Evolutionary conservation across 2,113 vertebrate species (phyloP).

Genomic region (Sceloporus undulatus): DNA sequence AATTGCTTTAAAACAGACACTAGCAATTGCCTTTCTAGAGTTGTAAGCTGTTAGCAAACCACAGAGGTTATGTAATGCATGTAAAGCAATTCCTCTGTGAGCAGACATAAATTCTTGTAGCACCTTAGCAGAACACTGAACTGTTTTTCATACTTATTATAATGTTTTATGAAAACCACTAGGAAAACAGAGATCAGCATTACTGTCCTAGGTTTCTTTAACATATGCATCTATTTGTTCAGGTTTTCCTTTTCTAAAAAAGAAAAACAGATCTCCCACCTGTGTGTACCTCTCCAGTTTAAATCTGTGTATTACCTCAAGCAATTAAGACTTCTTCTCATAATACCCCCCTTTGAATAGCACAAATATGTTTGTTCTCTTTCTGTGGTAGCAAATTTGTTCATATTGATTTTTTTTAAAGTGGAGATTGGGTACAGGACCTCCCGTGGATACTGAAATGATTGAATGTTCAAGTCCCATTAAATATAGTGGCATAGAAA

Average conservation of each 20-base stretch:
- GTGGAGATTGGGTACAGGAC: background rate
- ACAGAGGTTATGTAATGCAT: conserved; percentile 1
- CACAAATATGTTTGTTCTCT: background rate
- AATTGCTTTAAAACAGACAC: conserved; percentile 51
- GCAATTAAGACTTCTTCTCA: background rate
- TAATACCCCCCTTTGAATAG: background rate
- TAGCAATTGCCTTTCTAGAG: background rate
- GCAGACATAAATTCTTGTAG: conserved; percentile 2
- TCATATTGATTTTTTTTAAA: background rate
- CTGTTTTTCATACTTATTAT: background rate
- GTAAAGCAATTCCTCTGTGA: conserved; percentile 32
- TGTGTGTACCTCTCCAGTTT: background rate
- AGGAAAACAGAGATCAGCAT: background rate
- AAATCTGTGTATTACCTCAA: background rate
- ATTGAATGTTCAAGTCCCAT: no score
- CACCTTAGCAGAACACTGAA: conserved; percentile 21
- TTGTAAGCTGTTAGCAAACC: conserved; percentile 31
- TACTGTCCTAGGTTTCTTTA: background rate
- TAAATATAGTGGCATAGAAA: no score
- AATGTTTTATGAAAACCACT: background rate
- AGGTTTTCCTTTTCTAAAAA: background rate
- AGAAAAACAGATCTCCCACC: background rate
- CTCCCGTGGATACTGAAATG: no score
- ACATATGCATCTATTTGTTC: conserved; percentile 8
- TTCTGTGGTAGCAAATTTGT: background rate